phyloP scores from a whole-genome alignment of 2,113 vertebrate species.

The Synodontis membranacea region DNA sequence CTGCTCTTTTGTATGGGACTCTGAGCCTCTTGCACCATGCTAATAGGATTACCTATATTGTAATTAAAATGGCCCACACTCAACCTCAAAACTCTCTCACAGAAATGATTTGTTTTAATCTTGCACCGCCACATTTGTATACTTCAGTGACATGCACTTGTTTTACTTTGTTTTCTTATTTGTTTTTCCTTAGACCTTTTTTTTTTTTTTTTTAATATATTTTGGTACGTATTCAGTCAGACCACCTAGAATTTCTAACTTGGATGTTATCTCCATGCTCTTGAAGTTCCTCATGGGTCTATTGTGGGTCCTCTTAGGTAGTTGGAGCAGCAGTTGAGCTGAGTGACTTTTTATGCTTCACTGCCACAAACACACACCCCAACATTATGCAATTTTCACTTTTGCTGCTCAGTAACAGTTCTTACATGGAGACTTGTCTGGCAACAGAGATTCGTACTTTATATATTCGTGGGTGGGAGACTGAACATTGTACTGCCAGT shows the following conservation, averaged over 20 bases:
- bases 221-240: neutral
- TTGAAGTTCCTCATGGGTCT: constrained; percentile 12
- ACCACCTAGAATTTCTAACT: constrained; percentile 24
- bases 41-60: constrained; percentile 50
- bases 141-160: neutral
- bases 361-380: constrained; percentile 9
- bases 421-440: constrained; percentile 1
- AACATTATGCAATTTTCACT: neutral
- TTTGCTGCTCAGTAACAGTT: constrained; percentile 2
- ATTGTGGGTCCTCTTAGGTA: neutral
- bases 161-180: neutral
- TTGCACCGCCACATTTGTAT: neutral
- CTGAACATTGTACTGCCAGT: neutral
- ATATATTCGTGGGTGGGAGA: constrained; percentile 4
- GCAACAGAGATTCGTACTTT: constrained; percentile 2
- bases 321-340: constrained; percentile 4
- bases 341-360: constrained; percentile 1
- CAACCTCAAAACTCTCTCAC: constrained; percentile 5
- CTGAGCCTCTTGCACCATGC: constrained; percentile 30
- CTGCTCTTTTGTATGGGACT: constrained; percentile 46
- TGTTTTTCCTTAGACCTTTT: neutral
- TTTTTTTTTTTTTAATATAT: neutral
- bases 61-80: constrained; percentile 47
- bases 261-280: constrained; percentile 1
- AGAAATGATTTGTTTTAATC: constrained; percentile 1